A percentile compares a stretch with the other conserved stretches of the same genome.
phyloP scores from a whole-genome alignment of 2,888 invertebrate genomes.

The Ochropleura leucogaster region DNA sequence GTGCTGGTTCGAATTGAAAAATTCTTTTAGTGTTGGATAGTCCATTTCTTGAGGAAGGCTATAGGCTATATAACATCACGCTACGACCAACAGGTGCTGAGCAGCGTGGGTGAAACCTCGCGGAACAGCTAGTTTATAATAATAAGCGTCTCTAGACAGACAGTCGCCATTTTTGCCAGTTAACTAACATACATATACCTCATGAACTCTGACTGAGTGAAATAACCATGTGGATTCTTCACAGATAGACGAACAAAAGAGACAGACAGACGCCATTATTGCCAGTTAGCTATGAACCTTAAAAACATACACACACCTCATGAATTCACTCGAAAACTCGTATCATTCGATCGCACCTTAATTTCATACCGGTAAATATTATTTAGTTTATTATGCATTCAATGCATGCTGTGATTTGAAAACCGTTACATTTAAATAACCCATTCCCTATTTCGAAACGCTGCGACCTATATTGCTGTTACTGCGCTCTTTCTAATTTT shows the following conservation, averaged over 20 bases:
- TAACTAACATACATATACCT: too few species aligned
- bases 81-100: too few species aligned
- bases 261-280: neutral
- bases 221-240: neutral
- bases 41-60: too few species aligned
- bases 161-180: too few species aligned
- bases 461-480: conserved; percentile 44
- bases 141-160: too few species aligned
- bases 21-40: too few species aligned
- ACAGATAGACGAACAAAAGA: neutral
- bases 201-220: too few species aligned
- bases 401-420: conserved; percentile 58
- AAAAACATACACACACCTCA: neutral
- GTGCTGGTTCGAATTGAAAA: too few species aligned
- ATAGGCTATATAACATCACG: too few species aligned
- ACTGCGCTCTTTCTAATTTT: conserved; percentile 47
- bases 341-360: conserved; percentile 39
- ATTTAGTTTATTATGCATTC: conserved; percentile 65
- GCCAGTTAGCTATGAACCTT: neutral
- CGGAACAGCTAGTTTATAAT: too few species aligned
- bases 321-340: conserved; percentile 30
- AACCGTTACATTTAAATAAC: conserved; percentile 62
- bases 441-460: conserved; percentile 53
- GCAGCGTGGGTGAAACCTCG: too few species aligned
- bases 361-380: conserved; percentile 42